A percentile compares a stretch with the other conserved stretches of the same genome.
phyloP scores from a whole-genome alignment of 1,140 invertebrate genomes.

The Pseudomyrmex gracilis region DNA sequence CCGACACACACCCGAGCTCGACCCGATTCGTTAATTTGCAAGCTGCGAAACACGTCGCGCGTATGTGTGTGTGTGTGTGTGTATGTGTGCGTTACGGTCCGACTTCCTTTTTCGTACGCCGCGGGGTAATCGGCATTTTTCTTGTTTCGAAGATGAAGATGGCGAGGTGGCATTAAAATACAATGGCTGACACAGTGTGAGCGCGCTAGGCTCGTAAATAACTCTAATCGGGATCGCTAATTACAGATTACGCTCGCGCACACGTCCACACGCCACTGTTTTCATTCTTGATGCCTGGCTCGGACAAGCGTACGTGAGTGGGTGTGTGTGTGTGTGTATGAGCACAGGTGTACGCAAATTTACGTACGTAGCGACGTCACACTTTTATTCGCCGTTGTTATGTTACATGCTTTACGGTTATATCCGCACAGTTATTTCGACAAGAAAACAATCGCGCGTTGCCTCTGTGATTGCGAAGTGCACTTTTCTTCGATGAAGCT shows the following conservation, averaged over 20 bases:
- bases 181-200: slow-evolving; percentile 84
- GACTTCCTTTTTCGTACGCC: slow-evolving; percentile 73
- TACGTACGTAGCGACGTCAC: slow-evolving; percentile 7
- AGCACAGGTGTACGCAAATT: background rate
- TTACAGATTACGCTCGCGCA: slow-evolving; percentile 83
- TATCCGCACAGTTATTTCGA: background rate
- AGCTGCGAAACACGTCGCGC: slow-evolving; percentile 60
- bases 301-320: slow-evolving; percentile 59
- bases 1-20: slow-evolving; percentile 22
- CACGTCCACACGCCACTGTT: slow-evolving; percentile 78
- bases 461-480: too few species aligned
- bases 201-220: slow-evolving; percentile 83
- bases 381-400: background rate
- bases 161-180: slow-evolving; percentile 83
- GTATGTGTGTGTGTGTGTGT: slow-evolving; percentile 38
- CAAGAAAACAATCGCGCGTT: too few species aligned
- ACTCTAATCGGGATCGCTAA: slow-evolving; percentile 85
- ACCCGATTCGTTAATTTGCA: slow-evolving; percentile 77
- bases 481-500: too few species aligned
- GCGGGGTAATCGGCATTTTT: slow-evolving; percentile 63
- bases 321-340: background rate
- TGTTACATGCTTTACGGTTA: background rate
- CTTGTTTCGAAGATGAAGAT: slow-evolving; percentile 69
- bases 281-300: slow-evolving; percentile 79
- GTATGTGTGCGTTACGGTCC: slow-evolving; percentile 62